Conservation (phyloP, 37 sponge, comb jelly and placozoan species). For the Diacarnus erythraeanus region DNA sequence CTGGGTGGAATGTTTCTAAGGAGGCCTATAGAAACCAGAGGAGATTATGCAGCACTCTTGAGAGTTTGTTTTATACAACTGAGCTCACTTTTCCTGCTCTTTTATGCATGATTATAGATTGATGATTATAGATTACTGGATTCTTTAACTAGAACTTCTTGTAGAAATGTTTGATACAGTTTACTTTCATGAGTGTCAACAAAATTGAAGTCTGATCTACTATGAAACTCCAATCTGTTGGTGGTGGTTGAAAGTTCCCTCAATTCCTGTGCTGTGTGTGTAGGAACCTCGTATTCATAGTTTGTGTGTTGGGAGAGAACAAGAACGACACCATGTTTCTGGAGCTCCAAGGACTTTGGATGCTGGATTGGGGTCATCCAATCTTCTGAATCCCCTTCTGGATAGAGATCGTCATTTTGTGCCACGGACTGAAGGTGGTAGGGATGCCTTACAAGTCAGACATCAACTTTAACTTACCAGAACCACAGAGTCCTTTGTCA, state of each 20-base stretch:
- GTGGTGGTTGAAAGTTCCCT: not conserved
- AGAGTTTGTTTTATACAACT: too few species aligned
- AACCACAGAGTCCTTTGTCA: constrained; percentile 34
- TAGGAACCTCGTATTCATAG: constrained; percentile 51
- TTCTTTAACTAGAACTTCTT: not conserved
- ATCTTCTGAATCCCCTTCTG: constrained; percentile 22
- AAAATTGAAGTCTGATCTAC: not conserved
- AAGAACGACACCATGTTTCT: constrained; percentile 13
- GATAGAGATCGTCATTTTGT: constrained; percentile 47
- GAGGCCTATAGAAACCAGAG: too few species aligned
- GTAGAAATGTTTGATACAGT: not conserved
- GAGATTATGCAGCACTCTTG: too few species aligned
- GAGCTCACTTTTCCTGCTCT: too few species aligned
- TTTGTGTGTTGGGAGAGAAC: not conserved
- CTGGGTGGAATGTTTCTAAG: too few species aligned
- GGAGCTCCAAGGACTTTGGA: constrained; percentile 23
- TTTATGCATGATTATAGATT: too few species aligned
- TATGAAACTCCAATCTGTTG: constrained; percentile 28
- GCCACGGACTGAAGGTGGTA: constrained; percentile 17
- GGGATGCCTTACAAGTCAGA: not conserved
- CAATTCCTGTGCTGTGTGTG: constrained; percentile 53
- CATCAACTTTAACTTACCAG: constrained; percentile 24
- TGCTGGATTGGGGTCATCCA: constrained; percentile 26
- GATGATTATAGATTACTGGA: not conserved
- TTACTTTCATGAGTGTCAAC: not conserved